These are phyloP conservation scores for Tipula unca DNA, from an alignment of 2,888 invertebrate genomes.

Conservation along the genomic window DNA sequence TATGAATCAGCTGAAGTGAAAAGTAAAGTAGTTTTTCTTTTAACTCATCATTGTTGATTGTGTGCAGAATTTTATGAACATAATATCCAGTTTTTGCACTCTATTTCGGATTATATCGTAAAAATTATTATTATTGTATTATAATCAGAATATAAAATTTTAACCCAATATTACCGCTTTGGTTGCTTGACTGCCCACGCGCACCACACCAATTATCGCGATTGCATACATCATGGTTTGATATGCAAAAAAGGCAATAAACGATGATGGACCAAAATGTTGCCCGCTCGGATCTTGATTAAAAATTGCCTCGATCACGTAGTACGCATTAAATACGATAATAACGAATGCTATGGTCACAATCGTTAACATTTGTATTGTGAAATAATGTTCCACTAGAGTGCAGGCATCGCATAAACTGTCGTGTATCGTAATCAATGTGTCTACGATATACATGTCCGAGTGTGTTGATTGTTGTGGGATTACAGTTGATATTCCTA, in stretches of 20 bases:
- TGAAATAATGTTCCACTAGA: slow-evolving; percentile 37
- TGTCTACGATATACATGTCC: not conserved
- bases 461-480: not conserved
- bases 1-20: slow-evolving; percentile 37
- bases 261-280: slow-evolving; percentile 35
- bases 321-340: slow-evolving; percentile 38
- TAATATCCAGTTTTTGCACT: slow-evolving; percentile 32
- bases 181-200: slow-evolving; percentile 35
- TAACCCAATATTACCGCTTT: slow-evolving; percentile 29
- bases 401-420: slow-evolving; percentile 37
- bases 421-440: slow-evolving; percentile 28
- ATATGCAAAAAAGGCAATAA: slow-evolving; percentile 36
- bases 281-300: slow-evolving; percentile 35
- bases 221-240: slow-evolving; percentile 37
- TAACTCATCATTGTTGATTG: slow-evolving; percentile 34
- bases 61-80: slow-evolving; percentile 38
- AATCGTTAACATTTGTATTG: slow-evolving; percentile 36
- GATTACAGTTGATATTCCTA: not conserved
- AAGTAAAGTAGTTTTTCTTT: slow-evolving; percentile 35
- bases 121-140: not conserved
- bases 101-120: slow-evolving; percentile 25
- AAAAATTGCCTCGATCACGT: slow-evolving; percentile 34
- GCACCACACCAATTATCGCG: slow-evolving; percentile 36
- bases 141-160: not conserved
- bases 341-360: slow-evolving; percentile 38